Conservation (phyloP, 2,888 invertebrate genomes). For the Andrena flavipes region DNA sequence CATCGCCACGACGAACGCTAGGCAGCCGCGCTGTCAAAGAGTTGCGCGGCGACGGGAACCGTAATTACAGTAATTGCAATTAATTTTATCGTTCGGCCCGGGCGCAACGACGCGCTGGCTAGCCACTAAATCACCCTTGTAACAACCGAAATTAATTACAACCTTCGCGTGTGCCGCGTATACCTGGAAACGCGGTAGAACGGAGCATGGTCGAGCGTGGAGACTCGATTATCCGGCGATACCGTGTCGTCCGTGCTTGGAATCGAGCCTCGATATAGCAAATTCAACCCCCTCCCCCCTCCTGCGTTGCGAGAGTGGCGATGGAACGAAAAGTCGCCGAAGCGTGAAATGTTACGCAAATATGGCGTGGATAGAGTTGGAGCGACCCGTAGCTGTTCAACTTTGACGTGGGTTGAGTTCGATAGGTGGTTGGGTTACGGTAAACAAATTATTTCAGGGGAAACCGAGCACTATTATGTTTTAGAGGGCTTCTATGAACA, state of each 20-base stretch:
- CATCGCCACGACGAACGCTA: neutral
- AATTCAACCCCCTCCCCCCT: conserved; percentile 10
- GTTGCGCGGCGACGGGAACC: conserved; percentile 6
- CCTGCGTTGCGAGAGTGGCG: conserved; percentile 3
- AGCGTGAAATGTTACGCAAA: conserved; percentile 49
- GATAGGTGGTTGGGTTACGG: neutral
- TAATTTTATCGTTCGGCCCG: conserved; percentile 48
- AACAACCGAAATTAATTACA: conserved; percentile 43
- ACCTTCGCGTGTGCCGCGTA: conserved; percentile 15
- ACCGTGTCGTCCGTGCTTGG: conserved; percentile 21
- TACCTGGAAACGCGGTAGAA: conserved; percentile 16
- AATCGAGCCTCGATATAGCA: conserved; percentile 12
- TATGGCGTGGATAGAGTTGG: conserved; percentile 33
- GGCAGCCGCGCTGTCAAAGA: neutral
- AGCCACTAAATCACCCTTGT: conserved; percentile 54
- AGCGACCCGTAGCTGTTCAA: conserved; percentile 23
- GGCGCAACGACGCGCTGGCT: conserved; percentile 22
- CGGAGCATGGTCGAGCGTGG: conserved; percentile 9
- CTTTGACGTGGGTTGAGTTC: conserved; percentile 8
- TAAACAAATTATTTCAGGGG: conserved; percentile 36
- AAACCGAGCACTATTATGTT: neutral
- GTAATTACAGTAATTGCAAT: conserved; percentile 57
- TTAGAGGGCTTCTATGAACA: neutral
- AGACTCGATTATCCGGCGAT: conserved; percentile 35
- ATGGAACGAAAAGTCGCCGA: conserved; percentile 33